Conservation (phyloP, 2,113 vertebrate species). For the Microtus richardsoni region DNA sequence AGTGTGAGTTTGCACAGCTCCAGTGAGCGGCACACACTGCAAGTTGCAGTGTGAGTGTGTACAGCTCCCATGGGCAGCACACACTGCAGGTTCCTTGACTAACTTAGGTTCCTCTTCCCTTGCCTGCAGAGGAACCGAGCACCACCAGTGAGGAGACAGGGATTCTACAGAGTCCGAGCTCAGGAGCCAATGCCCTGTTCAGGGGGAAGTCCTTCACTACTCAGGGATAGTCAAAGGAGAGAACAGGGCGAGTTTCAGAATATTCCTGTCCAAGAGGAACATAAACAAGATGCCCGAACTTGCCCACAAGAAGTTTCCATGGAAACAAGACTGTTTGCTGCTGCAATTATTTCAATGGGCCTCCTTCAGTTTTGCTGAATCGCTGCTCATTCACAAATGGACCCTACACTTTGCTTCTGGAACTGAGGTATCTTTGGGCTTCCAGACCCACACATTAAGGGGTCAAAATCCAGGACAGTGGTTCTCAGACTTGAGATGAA, state of each 20-base stretch:
- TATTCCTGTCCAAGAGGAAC: background rate
- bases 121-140: background rate
- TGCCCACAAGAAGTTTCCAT: constrained; percentile 49
- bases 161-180: background rate
- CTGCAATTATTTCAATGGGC: constrained; percentile 24
- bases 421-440: background rate
- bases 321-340: constrained; percentile 37
- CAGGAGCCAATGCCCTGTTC: background rate
- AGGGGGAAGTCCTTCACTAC: background rate
- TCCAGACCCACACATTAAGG: background rate
- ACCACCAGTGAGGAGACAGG: background rate
- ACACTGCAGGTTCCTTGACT: background rate
- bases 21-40: too few species aligned
- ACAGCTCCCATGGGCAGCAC: background rate
- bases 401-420: background rate
- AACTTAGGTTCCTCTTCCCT: background rate
- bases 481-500: background rate
- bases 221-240: background rate
- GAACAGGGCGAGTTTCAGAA: background rate
- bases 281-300: constrained; percentile 14
- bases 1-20: background rate
- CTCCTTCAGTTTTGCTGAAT: constrained; percentile 19
- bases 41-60: background rate
- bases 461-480: background rate
- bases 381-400: background rate